Evolutionary conservation across 2,113 vertebrate genomes (phyloP).

Genomic region (Tyto alba): DNA sequence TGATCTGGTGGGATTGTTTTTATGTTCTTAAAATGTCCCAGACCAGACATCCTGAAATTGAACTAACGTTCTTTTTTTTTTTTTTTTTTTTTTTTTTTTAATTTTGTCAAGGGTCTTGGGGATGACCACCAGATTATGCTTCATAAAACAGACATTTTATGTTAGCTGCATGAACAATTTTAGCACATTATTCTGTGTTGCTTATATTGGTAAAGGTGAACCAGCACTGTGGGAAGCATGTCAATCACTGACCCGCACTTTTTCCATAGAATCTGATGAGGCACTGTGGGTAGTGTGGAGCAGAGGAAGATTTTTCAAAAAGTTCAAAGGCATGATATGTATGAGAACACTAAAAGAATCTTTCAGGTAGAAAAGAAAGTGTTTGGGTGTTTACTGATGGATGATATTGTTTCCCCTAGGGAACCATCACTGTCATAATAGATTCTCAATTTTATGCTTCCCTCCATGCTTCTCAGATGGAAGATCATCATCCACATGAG

Average conservation of each 20-base stretch:
- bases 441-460: not conserved
- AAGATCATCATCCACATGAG: not conserved
- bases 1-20: not conserved
- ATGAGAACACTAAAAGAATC: not conserved
- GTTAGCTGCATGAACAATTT: not conserved
- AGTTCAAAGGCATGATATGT: not conserved
- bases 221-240: not conserved
- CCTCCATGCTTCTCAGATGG: not conserved
- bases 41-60: not conserved
- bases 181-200: not conserved
- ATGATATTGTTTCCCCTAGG: not conserved
- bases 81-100: not conserved
- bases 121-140: not conserved
- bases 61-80: not conserved
- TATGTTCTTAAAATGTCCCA: not conserved
- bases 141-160: not conserved
- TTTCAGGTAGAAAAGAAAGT: not conserved
- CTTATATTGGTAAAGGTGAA: not conserved
- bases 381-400: not conserved
- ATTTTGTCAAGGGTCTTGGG: not conserved
- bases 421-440: not conserved
- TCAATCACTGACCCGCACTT: not conserved
- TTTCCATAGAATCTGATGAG: not conserved
- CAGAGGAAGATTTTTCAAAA: not conserved
- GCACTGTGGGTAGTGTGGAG: rapidly evolving